A percentile compares a stretch with the other conserved stretches of the same genome.
These are phyloP conservation scores for Motacilla alba DNA, from an alignment of 2,113 vertebrate genomes.

Conservation along the genomic window DNA sequence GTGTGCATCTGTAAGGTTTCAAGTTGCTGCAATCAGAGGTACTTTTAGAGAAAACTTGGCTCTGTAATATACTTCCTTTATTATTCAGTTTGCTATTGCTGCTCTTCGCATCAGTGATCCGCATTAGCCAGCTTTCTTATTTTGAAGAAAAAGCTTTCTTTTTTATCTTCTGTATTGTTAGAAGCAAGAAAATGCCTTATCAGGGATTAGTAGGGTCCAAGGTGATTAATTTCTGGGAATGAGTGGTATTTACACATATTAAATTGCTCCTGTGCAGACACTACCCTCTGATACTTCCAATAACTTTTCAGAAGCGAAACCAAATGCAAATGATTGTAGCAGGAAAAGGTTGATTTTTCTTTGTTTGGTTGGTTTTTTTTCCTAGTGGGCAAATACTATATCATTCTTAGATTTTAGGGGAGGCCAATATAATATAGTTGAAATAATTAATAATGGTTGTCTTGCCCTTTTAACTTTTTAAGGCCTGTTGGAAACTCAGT, in stretches of 20 bases:
- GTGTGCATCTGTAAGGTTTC: neutral
- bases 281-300: neutral
- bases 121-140: neutral
- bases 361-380: neutral
- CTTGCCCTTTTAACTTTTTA: conserved; percentile 9
- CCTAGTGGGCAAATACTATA: neutral
- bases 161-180: neutral
- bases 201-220: neutral
- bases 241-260: neutral
- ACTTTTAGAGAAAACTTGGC: neutral
- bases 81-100: neutral
- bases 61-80: neutral
- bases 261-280: neutral
- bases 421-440: neutral
- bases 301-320: neutral
- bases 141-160: neutral
- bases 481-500: conserved; percentile 88
- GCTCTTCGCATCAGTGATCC: neutral
- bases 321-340: neutral
- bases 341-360: neutral
- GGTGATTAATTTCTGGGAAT: neutral
- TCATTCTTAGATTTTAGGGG: neutral
- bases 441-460: neutral
- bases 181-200: neutral
- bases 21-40: neutral